phyloP scores from a whole-genome alignment of 1,140 invertebrate species.

The Drosophila grimshawi region DNA sequence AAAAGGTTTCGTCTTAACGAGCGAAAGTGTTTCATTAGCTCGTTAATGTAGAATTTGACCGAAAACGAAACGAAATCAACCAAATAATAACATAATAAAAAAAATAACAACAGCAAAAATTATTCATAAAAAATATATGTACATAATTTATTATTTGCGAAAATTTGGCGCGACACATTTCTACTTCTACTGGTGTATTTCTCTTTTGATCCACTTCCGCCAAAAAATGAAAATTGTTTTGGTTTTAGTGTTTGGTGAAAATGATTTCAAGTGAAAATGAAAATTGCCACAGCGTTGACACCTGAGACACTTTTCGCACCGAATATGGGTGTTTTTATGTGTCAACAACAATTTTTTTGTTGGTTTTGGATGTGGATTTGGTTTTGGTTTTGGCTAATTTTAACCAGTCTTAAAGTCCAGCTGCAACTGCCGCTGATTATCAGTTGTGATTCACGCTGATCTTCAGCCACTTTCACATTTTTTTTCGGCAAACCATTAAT shows the following conservation, averaged over 20 bases:
- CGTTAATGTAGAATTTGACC: constrained; percentile 55
- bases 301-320: constrained; percentile 4
- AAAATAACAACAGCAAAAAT: constrained; percentile 35
- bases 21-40: constrained; percentile 75
- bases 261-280: constrained; percentile 69
- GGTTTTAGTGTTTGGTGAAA: constrained; percentile 50
- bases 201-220: constrained; percentile 73
- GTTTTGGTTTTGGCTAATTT: neutral
- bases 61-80: constrained; percentile 61
- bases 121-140: constrained; percentile 60
- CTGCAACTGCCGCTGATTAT: too few relatives aligned
- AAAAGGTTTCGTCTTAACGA: constrained; percentile 52
- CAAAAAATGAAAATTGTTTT: constrained; percentile 58
- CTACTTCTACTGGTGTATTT: constrained; percentile 35
- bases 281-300: constrained; percentile 35
- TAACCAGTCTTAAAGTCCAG: constrained; percentile 12
- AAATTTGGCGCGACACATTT: constrained; percentile 38
- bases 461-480: constrained; percentile 1
- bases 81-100: constrained; percentile 26
- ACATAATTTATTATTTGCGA: constrained; percentile 67
- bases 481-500: constrained; percentile 7
- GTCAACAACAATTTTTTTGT: neutral
- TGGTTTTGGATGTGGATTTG: neutral
- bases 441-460: constrained; percentile 7
- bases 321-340: constrained; percentile 1